A percentile compares a stretch with the other conserved stretches of the same genome.
Evolutionary conservation across 2,888 invertebrate species (phyloP).

Genomic region (Amphipyra berbera): DNA sequence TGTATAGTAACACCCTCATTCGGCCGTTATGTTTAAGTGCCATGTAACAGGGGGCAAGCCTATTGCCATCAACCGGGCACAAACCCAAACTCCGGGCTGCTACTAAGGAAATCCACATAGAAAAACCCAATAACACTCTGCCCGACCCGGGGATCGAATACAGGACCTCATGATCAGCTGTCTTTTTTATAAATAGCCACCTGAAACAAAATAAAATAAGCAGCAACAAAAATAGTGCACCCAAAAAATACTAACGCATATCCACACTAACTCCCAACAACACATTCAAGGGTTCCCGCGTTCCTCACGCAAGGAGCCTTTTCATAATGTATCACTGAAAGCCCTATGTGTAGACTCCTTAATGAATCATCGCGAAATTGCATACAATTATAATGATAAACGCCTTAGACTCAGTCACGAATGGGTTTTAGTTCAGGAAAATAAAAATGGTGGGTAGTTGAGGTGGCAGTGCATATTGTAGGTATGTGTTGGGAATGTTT

Average conservation of each 20-base stretch:
- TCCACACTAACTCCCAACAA: constrained; percentile 61
- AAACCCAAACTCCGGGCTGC: too few species aligned
- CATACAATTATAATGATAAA: constrained; percentile 76
- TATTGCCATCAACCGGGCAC: too few species aligned
- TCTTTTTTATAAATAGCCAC: too few species aligned
- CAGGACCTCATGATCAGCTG: too few species aligned
- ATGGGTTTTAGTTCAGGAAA: constrained; percentile 43
- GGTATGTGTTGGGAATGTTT: neutral
- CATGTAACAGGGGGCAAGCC: too few species aligned
- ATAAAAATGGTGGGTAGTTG: constrained; percentile 13
- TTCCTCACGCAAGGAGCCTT: constrained; percentile 79
- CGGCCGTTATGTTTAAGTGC: too few species aligned
- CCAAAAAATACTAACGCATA: constrained; percentile 22
- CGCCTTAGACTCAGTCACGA: constrained; percentile 54
- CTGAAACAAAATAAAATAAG: too few species aligned
- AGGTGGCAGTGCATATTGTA: constrained; percentile 15
- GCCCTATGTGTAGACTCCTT: constrained; percentile 80
- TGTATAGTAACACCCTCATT: too few species aligned
- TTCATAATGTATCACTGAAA: constrained; percentile 84
- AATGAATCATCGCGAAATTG: constrained; percentile 80
- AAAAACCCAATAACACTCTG: too few species aligned
- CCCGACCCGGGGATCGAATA: too few species aligned
- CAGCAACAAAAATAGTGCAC: neutral
- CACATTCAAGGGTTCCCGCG: constrained; percentile 79
- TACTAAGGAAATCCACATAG: too few species aligned